phyloP scores from a whole-genome alignment of 2,113 vertebrate species.

The Neofelis nebulosa region DNA sequence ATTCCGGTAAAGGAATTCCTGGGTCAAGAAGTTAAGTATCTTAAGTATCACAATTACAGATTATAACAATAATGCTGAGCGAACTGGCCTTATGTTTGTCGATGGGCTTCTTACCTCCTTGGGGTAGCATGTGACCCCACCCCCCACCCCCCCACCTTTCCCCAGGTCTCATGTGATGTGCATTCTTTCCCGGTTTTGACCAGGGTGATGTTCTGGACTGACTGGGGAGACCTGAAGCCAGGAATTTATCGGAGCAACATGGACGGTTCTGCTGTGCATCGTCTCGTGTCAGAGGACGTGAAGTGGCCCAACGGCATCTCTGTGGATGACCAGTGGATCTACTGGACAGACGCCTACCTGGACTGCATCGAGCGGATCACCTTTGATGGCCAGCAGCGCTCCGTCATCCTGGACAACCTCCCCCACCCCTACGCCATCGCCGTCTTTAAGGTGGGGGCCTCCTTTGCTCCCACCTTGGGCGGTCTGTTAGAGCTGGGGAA shows the following conservation, averaged over 20 bases:
- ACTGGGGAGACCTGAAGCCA: conserved; percentile 95
- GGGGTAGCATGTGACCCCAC: not conserved
- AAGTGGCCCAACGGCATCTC: conserved; percentile 98
- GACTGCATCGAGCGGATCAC: conserved; percentile 95
- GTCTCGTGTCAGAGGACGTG: conserved; percentile 92
- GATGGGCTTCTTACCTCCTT: not conserved
- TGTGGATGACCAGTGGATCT: conserved; percentile 94
- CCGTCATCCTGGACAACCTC: conserved; percentile 92
- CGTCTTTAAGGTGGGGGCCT: conserved; percentile 92
- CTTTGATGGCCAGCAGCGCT: conserved; percentile 91
- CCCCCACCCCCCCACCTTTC: not conserved
- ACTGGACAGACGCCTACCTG: conserved; percentile 98
- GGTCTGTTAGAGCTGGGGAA: fast-evolving
- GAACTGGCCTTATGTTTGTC: not conserved
- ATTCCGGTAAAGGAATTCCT: not conserved
- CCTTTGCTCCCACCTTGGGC: fast-evolving
- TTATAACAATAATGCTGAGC: too few species aligned
- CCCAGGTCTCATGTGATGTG: not conserved
- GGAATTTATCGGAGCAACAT: conserved; percentile 95
- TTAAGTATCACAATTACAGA: not conserved
- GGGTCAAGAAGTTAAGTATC: not conserved
- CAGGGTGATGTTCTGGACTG: conserved; percentile 99
- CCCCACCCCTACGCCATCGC: conserved; percentile 98
- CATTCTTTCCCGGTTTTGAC: not conserved
- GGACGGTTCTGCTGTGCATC: conserved; percentile 90